These are phyloP conservation scores for Aspiorhynchus laticeps DNA, from an alignment of 2,113 vertebrate species.

Conservation along the genomic window DNA sequence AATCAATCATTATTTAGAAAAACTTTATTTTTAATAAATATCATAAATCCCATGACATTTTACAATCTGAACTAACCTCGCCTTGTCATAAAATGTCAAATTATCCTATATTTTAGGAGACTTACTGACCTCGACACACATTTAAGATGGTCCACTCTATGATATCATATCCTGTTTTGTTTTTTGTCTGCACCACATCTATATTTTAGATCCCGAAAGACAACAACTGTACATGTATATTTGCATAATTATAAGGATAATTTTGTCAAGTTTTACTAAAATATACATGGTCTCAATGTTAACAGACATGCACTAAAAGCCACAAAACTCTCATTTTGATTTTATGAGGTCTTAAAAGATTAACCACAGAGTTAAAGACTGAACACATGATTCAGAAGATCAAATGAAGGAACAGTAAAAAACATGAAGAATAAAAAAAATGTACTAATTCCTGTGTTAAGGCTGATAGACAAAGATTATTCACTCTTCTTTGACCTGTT, in stretches of 20 bases:
- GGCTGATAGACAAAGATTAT: conserved; percentile 11
- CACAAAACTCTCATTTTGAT: not conserved
- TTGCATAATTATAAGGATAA: not conserved
- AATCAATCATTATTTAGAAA: not conserved
- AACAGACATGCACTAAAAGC: not conserved
- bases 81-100: not conserved
- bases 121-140: not conserved
- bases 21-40: not conserved
- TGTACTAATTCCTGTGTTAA: not conserved
- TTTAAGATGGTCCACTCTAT: not conserved
- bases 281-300: not conserved
- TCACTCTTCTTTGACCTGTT: conserved; percentile 33
- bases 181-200: not conserved
- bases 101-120: not conserved
- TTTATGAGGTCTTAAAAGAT: not conserved
- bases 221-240: not conserved
- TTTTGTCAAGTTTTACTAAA: not conserved
- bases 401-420: not conserved
- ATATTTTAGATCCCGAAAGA: not conserved
- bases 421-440: not conserved
- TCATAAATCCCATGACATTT: not conserved
- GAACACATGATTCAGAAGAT: not conserved
- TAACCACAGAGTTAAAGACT: not conserved
- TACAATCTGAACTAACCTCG: not conserved
- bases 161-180: not conserved